Evolutionary conservation across 92 coral and sea anemone species (phyloP).

Genomic region (Micromussa lordhowensis): DNA sequence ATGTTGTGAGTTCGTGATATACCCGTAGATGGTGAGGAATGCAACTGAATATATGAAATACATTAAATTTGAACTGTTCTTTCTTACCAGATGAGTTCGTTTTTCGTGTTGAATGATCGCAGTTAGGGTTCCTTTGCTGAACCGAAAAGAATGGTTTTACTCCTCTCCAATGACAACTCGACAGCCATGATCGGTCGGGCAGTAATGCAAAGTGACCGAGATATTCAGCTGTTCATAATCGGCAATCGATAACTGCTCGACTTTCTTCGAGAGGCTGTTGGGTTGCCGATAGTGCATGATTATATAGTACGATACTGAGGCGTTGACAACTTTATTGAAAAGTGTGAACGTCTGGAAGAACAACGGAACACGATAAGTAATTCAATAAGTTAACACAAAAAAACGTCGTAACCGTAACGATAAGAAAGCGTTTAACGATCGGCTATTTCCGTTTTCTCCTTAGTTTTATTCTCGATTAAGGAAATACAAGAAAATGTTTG

Average conservation of each 20-base stretch:
- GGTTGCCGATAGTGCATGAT: conserved; percentile 75
- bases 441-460: too few relatives aligned
- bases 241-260: conserved; percentile 46
- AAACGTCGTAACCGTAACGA: too few relatives aligned
- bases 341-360: conserved; percentile 27
- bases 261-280: conserved; percentile 41
- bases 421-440: too few relatives aligned
- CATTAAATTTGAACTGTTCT: too few relatives aligned
- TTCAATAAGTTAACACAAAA: neutral
- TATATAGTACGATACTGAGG: conserved; percentile 57
- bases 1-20: too few relatives aligned
- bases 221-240: conserved; percentile 47
- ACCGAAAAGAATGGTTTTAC: neutral
- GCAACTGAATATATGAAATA: too few relatives aligned
- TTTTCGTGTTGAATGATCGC: conserved; percentile 42
- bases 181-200: conserved; percentile 77
- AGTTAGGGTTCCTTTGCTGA: conserved; percentile 9
- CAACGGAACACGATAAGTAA: neutral
- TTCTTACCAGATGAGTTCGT: conserved; percentile 43
- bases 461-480: too few relatives aligned
- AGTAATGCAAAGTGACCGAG: conserved; percentile 63
- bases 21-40: too few relatives aligned
- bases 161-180: conserved; percentile 59
- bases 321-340: conserved; percentile 56
- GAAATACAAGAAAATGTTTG: too few relatives aligned